Evolutionary conservation across 2,888 invertebrate genomes (phyloP).

Genomic region (Scaptomyza reducta): DNA sequence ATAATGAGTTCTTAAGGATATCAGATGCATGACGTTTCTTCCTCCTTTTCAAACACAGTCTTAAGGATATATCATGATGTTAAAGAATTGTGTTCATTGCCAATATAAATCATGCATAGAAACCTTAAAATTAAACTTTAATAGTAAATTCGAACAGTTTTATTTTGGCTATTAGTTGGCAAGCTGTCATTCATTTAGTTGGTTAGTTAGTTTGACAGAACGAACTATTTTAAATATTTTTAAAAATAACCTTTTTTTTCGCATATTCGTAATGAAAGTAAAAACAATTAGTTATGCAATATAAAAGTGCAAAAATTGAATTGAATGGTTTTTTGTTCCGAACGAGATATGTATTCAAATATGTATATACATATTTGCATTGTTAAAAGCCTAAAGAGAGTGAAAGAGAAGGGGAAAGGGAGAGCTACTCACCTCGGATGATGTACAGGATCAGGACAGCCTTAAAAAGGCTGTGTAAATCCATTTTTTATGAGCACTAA

Average conservation of each 20-base stretch:
- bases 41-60: too few relatives aligned
- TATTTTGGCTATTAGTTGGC: too few relatives aligned
- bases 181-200: too few relatives aligned
- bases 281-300: not conserved
- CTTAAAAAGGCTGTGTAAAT: conserved; percentile 85
- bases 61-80: too few relatives aligned
- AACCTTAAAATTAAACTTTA: too few relatives aligned
- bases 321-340: not conserved
- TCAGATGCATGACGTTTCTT: too few relatives aligned
- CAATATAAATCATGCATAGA: too few relatives aligned
- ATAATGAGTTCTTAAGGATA: too few relatives aligned
- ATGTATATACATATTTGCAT: not conserved
- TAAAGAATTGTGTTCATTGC: too few relatives aligned
- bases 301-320: not conserved
- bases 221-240: not conserved
- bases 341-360: not conserved
- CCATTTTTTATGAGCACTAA: conserved; percentile 84
- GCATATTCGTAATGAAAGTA: not conserved
- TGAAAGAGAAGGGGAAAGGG: not conserved
- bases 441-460: conserved; percentile 84
- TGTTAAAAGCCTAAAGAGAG: conserved; percentile 2
- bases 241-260: not conserved
- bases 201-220: too few relatives aligned
- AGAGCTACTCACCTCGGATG: conserved; percentile 82
- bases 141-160: too few relatives aligned